Evolutionary conservation across 2,797 vertebrate species (phyloP), one percentile per base, ranked within the genome.

Genomic region (Sarcoramphus papa): DNA sequence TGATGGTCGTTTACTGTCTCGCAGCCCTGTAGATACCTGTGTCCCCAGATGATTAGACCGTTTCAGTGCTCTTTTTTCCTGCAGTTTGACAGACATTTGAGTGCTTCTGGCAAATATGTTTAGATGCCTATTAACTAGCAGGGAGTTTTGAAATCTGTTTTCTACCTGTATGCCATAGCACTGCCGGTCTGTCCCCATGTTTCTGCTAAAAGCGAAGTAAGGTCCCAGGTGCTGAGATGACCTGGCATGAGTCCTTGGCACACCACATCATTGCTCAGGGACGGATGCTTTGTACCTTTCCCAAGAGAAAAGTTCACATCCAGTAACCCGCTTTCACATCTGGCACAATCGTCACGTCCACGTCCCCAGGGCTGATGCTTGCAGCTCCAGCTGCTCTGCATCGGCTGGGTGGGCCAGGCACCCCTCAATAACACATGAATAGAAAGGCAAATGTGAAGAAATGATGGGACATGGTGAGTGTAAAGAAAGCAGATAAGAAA

Each of bases 351-450:
- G 3, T 64, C 62, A 24, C 3, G 7, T 30, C 30, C 23, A 5
- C 0, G 0, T 76, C 41, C 20, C 65, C 45, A 41, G 31, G 74
- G 57, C 31, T 80, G 83, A n/a, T 0, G 0, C 19, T 18, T 41
- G 35, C 35, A 76, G 25, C 68, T 47, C 45, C 37, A 64, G 50
- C 35, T 74, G 53, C 28, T n/a, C 76, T 67, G 40, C 1, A 0
- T 12, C 45, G 2, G 0, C 48, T 3, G 19, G 3, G 9, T 37
- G 53, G 35, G 50, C 19, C 40, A 43, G 22, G 11, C 7, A 33
- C 3, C 8, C 31, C 48, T 63, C 41, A 33, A 37, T 37, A 37
- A 16, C 12, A 19, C 11, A 23, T 4, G 33, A 76, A 6, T 1
- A 79, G 51, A 59, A 84, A 74, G 7, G 4, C 5, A 72, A 77